Percentiles rank a stretch among this genome's conserved stretches.
Evolutionary conservation across 2,888 invertebrate species (phyloP).

Genomic region (Spilarctia lutea): DNA sequence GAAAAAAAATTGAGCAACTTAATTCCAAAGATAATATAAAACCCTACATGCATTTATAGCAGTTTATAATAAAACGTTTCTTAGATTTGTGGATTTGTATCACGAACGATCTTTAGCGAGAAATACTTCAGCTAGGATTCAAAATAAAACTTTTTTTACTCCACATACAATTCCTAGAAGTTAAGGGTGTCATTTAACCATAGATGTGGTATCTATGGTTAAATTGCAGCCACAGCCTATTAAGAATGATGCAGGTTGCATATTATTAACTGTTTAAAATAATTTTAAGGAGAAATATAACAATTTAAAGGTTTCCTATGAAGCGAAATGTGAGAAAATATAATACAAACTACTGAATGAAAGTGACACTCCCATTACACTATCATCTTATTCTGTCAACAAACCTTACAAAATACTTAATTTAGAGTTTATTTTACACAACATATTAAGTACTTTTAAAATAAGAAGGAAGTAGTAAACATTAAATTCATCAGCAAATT

Average conservation of each 20-base stretch:
- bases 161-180: slow-evolving; percentile 36
- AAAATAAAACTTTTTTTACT: slow-evolving; percentile 55
- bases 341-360: background rate
- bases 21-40: slow-evolving; percentile 1
- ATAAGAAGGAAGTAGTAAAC: background rate
- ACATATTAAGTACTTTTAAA: background rate
- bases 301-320: background rate
- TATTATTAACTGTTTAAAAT: background rate
- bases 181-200: background rate
- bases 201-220: no score
- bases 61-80: slow-evolving; percentile 50
- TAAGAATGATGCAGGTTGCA: background rate
- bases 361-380: background rate
- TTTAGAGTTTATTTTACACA: background rate
- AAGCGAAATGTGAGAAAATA: background rate
- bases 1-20: background rate
- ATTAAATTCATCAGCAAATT: background rate
- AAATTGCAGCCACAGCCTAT: background rate
- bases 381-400: background rate
- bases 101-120: slow-evolving; percentile 53
- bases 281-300: background rate
- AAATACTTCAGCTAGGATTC: slow-evolving; percentile 39
- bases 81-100: slow-evolving; percentile 49
- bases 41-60: slow-evolving; percentile 42
- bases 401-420: background rate